A percentile compares a stretch with the other conserved stretches of the same genome.
Conservation (phyloP, 2,797 vertebrate species). For the Philypnodon macrostomus region DNA sequence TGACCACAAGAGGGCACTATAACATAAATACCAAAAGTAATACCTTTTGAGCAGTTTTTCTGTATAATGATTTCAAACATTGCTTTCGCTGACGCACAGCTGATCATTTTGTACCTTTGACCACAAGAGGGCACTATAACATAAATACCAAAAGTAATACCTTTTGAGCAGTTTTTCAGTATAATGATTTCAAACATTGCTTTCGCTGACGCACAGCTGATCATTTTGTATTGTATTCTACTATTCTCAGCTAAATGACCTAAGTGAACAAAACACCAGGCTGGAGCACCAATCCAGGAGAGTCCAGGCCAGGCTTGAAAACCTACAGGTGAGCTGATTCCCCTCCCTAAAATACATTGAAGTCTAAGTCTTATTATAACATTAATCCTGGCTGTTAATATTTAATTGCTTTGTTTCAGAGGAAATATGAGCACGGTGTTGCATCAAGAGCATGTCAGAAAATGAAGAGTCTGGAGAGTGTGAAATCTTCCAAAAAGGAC, state of each 20-base stretch:
- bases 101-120: too few species aligned
- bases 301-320: slow-evolving; percentile 86
- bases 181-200: neutral
- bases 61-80: neutral
- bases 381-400: neutral
- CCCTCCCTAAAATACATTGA: neutral
- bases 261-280: slow-evolving; percentile 82
- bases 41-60: too few species aligned
- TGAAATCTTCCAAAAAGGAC: slow-evolving; percentile 72
- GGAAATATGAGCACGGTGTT: slow-evolving; percentile 77
- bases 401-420: slow-evolving; percentile 61
- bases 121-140: slow-evolving; percentile 50
- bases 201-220: neutral
- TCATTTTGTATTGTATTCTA: too few species aligned
- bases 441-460: slow-evolving; percentile 66
- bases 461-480: slow-evolving; percentile 38
- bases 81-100: neutral
- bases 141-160: too few species aligned
- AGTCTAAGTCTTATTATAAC: neutral
- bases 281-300: slow-evolving; percentile 82
- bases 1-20: slow-evolving; percentile 41
- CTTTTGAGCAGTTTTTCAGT: too few species aligned
- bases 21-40: too few species aligned
- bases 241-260: slow-evolving; percentile 77
- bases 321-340: slow-evolving; percentile 80